Conservation (phyloP, 2,113 vertebrate genomes). For the Diadophis punctatus region DNA sequence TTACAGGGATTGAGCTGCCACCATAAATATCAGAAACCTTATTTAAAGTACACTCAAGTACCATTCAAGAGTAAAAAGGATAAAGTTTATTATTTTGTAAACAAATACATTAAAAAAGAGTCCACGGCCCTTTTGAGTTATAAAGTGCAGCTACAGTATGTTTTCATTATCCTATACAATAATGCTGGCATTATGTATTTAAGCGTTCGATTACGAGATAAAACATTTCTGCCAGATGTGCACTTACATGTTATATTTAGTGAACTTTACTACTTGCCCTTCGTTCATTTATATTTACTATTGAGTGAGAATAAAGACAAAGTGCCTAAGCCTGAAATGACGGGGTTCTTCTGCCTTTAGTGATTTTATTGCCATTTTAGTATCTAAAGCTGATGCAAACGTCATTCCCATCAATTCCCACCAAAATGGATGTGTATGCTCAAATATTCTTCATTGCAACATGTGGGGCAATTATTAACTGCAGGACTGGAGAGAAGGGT, state of each 20-base stretch:
- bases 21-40: constrained; percentile 76
- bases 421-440: neutral
- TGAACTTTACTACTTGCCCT: constrained; percentile 18
- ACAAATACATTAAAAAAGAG: constrained; percentile 62
- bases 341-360: neutral
- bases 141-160: constrained; percentile 66
- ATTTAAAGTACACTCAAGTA: constrained; percentile 69
- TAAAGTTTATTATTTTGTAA: constrained; percentile 62
- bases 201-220: constrained; percentile 36
- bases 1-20: constrained; percentile 37
- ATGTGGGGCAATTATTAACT: neutral
- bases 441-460: neutral
- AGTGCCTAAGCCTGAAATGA: neutral
- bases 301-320: neutral
- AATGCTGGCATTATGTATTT: constrained; percentile 9
- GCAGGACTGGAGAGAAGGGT: neutral
- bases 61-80: constrained; percentile 54
- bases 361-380: neutral
- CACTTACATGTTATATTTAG: constrained; percentile 51
- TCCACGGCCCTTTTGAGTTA: constrained; percentile 51
- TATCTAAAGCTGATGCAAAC: neutral
- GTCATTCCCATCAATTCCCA: neutral
- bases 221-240: constrained; percentile 45
- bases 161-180: constrained; percentile 63
- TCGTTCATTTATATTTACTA: neutral